Percentiles rank a stretch among this genome's conserved stretches.
phyloP scores from a whole-genome alignment of 2,113 vertebrate genomes.

The Ceyx melanurus region DNA sequence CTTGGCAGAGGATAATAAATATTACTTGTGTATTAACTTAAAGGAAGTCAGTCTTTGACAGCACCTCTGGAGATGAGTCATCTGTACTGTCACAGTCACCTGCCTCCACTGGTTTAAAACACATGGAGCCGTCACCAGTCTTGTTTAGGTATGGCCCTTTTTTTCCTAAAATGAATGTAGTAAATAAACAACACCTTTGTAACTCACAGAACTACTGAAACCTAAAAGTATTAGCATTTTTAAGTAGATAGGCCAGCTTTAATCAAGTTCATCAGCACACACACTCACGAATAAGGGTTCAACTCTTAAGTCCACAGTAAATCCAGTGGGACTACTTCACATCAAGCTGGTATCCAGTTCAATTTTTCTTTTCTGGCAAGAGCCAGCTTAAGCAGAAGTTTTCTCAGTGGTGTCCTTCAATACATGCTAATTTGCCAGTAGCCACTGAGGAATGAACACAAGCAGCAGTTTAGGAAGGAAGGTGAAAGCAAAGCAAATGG shows the following conservation, averaged over 20 bases:
- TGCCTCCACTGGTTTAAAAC: not conserved
- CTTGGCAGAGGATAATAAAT: not conserved
- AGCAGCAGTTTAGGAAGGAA: not conserved
- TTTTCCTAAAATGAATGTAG: not conserved
- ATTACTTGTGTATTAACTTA: not conserved
- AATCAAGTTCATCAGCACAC: not conserved
- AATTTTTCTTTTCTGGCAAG: not conserved
- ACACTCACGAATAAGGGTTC: not conserved
- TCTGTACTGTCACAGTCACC: not conserved
- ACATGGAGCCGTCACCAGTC: not conserved
- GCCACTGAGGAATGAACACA: not conserved
- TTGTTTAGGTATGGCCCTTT: accelerated
- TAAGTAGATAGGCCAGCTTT: not conserved
- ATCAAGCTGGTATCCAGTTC: not conserved
- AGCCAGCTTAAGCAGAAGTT: not conserved
- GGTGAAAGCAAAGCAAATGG: not conserved
- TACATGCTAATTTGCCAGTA: not conserved
- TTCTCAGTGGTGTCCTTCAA: not conserved
- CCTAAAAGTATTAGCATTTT: not conserved
- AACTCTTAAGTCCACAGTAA: not conserved
- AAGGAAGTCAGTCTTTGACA: not conserved
- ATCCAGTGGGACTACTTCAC: not conserved
- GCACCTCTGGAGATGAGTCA: not conserved
- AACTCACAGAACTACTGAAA: not conserved
- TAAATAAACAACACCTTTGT: not conserved